Base-by-base conservation (phyloP, 2,888 invertebrate species). In the Apodemia mormo region DNA sequence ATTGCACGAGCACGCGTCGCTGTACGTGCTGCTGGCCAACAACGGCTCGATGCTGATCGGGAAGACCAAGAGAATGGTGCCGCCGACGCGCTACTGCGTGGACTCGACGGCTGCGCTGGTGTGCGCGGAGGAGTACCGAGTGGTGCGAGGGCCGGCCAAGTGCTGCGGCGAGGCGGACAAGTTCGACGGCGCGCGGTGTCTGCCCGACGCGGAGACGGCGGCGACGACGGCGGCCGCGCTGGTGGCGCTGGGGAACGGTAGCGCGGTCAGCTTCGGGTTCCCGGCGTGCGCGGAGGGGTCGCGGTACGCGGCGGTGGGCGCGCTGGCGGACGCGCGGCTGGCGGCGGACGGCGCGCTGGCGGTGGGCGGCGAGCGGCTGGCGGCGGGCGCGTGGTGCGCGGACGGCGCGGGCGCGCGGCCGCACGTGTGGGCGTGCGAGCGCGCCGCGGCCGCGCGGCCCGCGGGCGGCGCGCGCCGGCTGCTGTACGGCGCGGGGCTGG, bases 401-500 rank as follows among this genome's bases (percentile, higher is more conserved):
- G 94, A 95, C 77, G 94, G 95, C 76, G 86, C 88, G 0, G 83
- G 82, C 70, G 85, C 79, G 76, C 94, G 77, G 52, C 71, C 77
- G 77, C 76, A 77, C 72, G 78, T 76, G 74, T 71, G 76, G 70
- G 75, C 78, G 68, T 79, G 74, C 81, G 95, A 95, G 72, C 94
- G 95, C 74, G 96, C 94, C 67, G 90, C 75, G 68, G 67, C 69
- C 54, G 66, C 56, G 64, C 70, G 70, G 14, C 71, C 72, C 54
- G 70, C 72, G 68, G 74, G 75, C 73, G 71, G 71, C 67, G 76
- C 71, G 78, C 87, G 96, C 68, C 96, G 96, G 87, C 95, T 95
- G 68, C 88, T 97, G 76, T 97, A 97, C 84, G 96, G 97, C 72
- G 95, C 96, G 71, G 96, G 96, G 72, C 93, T 97, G 83, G 95